These are phyloP conservation scores for Petrosia ficiformis DNA, from an alignment of 37 sponge, comb jelly and placozoan genomes.

Conservation along the genomic window DNA sequence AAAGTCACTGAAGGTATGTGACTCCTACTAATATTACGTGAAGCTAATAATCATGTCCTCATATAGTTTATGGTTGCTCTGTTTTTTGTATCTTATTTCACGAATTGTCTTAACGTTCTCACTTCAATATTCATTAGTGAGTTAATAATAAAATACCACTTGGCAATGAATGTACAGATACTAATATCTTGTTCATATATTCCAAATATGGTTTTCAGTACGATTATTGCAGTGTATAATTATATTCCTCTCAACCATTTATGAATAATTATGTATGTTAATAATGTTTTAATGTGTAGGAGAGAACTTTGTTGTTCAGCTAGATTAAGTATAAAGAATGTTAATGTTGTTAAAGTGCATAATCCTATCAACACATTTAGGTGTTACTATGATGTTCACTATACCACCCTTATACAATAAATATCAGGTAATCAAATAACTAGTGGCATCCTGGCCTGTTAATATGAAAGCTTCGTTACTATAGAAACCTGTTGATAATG, in stretches of 20 bases:
- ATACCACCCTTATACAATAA: background rate
- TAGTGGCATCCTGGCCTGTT: background rate
- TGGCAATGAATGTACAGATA: no score
- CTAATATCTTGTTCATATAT: no score
- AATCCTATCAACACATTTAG: no score
- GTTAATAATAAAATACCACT: no score
- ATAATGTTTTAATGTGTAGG: no score
- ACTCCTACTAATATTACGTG: background rate
- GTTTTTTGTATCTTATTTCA: conserved; percentile 60
- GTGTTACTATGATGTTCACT: background rate
- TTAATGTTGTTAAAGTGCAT: no score
- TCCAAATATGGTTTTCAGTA: no score
- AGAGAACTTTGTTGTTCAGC: no score
- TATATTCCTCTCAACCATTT: no score
- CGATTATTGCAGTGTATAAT: no score
- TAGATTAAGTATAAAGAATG: no score
- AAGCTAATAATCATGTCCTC: background rate
- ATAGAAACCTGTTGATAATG: background rate
- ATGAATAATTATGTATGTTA: no score
- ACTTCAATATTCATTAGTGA: conserved; percentile 39
- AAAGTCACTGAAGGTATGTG: conserved; percentile 55
- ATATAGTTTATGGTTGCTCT: conserved; percentile 62
- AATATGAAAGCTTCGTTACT: background rate
- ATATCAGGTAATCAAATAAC: background rate
- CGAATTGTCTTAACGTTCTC: conserved; percentile 55